These are phyloP conservation scores for Rhabdophis nuchalis DNA, from an alignment of 2,797 vertebrate species.

Conservation along the genomic window DNA sequence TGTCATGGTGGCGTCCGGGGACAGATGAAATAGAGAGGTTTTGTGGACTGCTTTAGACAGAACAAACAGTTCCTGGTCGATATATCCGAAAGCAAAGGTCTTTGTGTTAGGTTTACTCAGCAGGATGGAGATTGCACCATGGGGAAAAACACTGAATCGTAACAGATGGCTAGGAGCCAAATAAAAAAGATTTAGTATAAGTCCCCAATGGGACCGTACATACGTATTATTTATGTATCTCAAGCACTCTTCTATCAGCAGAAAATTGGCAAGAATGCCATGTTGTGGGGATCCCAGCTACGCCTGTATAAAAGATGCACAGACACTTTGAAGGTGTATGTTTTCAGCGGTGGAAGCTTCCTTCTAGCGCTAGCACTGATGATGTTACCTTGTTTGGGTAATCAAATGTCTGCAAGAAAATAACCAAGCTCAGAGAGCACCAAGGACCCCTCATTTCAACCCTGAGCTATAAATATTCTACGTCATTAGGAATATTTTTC, in stretches of 20 bases:
- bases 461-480: not conserved
- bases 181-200: not conserved
- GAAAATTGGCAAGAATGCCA: not conserved
- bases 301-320: not conserved
- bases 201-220: not conserved
- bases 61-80: slow-evolving; percentile 19
- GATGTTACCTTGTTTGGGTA: not conserved
- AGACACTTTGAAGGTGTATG: not conserved
- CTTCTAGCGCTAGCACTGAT: not conserved
- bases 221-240: not conserved
- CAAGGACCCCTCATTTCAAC: not conserved
- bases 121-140: not conserved
- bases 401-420: not conserved
- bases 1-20: not conserved
- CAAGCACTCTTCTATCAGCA: not conserved
- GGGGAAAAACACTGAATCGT: not conserved
- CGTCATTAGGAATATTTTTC: not conserved
- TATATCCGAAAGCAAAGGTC: slow-evolving; percentile 32
- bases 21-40: not conserved
- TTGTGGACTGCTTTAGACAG: not conserved
- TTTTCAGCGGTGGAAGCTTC: not conserved
- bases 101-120: not conserved
- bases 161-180: not conserved
- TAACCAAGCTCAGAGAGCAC: not conserved
- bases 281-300: not conserved